Conservation (phyloP, 2,113 vertebrate genomes). For the Semnornis frantzii region DNA sequence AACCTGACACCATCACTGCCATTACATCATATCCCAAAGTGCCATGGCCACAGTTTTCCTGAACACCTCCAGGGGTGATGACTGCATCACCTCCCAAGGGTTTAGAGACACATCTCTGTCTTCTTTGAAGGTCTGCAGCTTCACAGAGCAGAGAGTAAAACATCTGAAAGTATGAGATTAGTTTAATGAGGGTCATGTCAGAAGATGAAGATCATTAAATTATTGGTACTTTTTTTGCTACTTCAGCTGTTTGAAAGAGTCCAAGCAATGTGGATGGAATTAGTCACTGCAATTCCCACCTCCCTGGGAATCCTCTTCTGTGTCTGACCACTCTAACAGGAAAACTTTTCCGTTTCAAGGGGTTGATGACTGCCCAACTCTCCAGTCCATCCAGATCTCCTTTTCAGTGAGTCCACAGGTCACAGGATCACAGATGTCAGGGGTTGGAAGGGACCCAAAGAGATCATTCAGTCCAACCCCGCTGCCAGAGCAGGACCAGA, state of each 20-base stretch:
- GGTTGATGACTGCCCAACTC: not conserved
- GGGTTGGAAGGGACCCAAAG: no score
- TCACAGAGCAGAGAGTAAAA: not conserved
- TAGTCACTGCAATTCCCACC: not conserved
- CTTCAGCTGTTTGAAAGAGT: not conserved
- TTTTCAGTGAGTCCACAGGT: not conserved
- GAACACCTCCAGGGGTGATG: no score
- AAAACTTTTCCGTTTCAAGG: not conserved
- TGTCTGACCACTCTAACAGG: no score
- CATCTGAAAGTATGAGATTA: not conserved
- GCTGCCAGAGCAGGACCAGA: no score
- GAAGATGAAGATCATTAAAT: not conserved
- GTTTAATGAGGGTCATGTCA: not conserved
- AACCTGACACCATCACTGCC: no score
- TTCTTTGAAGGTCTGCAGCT: conserved; percentile 2
- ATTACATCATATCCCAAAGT: no score
- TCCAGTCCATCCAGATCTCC: not conserved
- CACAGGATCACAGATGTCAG: no score
- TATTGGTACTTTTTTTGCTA: not conserved
- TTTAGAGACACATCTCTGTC: not conserved
- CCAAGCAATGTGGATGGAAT: not conserved
- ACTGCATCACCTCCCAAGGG: not conserved
- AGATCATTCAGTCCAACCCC: no score
- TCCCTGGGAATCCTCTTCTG: no score
- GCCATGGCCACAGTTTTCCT: no score